Base-by-base conservation (phyloP, 2,888 invertebrate genomes). In the Diogma glabrata region DNA sequence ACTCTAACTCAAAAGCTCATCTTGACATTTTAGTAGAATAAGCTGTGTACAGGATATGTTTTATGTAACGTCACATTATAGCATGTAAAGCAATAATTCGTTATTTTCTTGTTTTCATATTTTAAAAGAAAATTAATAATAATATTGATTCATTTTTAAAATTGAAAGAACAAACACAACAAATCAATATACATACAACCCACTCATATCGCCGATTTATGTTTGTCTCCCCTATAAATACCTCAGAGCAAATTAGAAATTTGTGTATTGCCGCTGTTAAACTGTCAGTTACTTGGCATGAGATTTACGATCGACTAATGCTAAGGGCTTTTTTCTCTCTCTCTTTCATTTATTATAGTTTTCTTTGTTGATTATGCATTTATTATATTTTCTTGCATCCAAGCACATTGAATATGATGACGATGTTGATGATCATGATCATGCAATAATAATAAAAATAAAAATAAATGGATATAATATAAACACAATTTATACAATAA, bases 141-240 rank as follows among this genome's bases (percentile, higher is more conserved):
- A n/a, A n/a, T n/a, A n/a, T n/a, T n/a, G n/a, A n/a, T n/a, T n/a
- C n/a, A n/a, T n/a, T n/a, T n/a, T n/a, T n/a, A n/a, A n/a, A 43
- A 43, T 43, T 43, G 43, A 22, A n/a, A 23, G 23, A 43, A 22
- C 23, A 43, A 43, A 43, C 43, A 20, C 20, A 40, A 40, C 40
- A 40, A 40, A 40, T 40, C 40, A 23, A 23, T 23, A 43, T 43
- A 43, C 24, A 24, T 24, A 26, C 46, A 26, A 46, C 46, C 46
- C 46, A 46, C 46, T 46, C 46, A 46, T 43, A 46, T 26, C 24
- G 46, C 46, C 46, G 24, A 46, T 46, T 46, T 22, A 46, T 46
- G 23, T 46, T 14, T 46, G 14, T 46, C 46, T 46, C 46, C 46
- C 46, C 46, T 46, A 46, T 46, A 46, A 46, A 46, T 22, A 43